A percentile compares a stretch with the other conserved stretches of the same genome.
phyloP scores from a whole-genome alignment of 2,113 vertebrate genomes.

The Heteronetta atricapilla region DNA sequence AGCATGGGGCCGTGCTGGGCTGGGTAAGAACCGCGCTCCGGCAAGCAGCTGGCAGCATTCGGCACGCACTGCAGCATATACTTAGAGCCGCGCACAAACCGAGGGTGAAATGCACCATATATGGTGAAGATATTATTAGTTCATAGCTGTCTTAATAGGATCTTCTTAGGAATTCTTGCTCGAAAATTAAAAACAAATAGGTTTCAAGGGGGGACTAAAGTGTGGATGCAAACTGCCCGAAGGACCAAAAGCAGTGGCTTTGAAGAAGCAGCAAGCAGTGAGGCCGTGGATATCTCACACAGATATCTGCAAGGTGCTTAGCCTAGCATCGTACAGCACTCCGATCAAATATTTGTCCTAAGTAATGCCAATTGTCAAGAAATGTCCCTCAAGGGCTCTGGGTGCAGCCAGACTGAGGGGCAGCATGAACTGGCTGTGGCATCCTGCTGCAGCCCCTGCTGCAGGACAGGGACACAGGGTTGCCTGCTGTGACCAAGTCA shows the following conservation, averaged over 20 bases:
- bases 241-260: neutral
- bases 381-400: neutral
- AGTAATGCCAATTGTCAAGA: neutral
- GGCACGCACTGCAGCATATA: fast-evolving
- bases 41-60: neutral
- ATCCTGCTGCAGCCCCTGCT: neutral
- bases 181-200: neutral
- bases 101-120: constrained; percentile 42
- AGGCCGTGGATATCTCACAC: neutral
- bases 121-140: constrained; percentile 49
- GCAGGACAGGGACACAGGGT: neutral
- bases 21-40: fast-evolving
- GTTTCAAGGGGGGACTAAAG: neutral
- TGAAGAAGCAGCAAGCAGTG: neutral
- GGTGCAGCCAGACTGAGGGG: neutral
- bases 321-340: neutral
- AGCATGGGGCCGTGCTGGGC: fast-evolving
- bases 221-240: neutral
- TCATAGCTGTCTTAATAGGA: neutral
- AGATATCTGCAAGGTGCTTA: neutral
- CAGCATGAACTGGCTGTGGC: fast-evolving
- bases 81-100: neutral
- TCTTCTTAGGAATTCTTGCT: neutral
- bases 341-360: neutral
- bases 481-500: fast-evolving